phyloP scores from a whole-genome alignment of 2,113 vertebrate species.

The Cathartes aura region DNA sequence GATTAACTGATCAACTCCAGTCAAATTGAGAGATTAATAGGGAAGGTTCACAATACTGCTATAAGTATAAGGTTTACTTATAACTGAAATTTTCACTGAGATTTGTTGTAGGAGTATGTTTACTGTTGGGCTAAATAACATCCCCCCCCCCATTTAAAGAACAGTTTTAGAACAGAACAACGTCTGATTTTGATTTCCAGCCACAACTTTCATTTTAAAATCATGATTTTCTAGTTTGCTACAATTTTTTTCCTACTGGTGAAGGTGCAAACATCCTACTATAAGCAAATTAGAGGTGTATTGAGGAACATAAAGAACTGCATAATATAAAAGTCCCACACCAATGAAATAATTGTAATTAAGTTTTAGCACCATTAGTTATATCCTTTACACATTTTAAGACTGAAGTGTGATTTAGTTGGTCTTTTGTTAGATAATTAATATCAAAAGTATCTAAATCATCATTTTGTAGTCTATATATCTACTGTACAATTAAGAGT shows the following conservation, averaged over 20 bases:
- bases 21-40: not conserved
- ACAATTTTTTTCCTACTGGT: not conserved
- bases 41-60: not conserved
- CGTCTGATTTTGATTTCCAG: not conserved
- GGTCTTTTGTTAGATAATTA: not conserved
- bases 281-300: not conserved
- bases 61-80: not conserved
- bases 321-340: not conserved
- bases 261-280: not conserved
- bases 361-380: not conserved
- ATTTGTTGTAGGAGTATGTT: constrained; percentile 9
- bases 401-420: not conserved
- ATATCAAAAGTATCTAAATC: not conserved
- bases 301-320: not conserved
- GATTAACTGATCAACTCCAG: not conserved
- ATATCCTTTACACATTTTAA: not conserved
- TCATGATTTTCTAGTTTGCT: not conserved
- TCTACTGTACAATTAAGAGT: not conserved
- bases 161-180: fast-evolving
- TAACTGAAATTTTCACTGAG: not conserved
- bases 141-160: not conserved
- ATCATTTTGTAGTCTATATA: not conserved
- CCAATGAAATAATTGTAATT: not conserved
- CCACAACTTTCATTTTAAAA: not conserved
- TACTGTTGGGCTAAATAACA: not conserved